phyloP scores from a whole-genome alignment of 2,113 vertebrate species.

The Nettapus auritus region DNA sequence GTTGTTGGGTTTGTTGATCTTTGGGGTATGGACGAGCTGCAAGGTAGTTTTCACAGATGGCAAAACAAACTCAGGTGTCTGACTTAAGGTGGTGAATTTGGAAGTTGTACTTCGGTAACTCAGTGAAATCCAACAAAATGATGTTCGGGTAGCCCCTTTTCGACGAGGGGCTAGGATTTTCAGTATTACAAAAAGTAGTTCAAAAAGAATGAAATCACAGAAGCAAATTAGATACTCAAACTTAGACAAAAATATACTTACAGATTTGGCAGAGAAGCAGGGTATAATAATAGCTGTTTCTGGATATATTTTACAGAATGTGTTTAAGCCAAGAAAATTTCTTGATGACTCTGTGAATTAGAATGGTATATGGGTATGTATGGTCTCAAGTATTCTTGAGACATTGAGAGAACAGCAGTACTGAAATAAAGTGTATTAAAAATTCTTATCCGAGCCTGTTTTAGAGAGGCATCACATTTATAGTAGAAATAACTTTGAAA shows the following conservation, averaged over 20 bases:
- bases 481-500: not conserved
- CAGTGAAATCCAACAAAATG: not conserved
- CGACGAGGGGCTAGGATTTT: not conserved
- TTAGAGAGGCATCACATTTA: not conserved
- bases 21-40: slow-evolving; percentile 3
- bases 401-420: not conserved
- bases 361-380: not conserved
- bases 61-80: not conserved
- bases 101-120: not conserved
- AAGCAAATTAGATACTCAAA: not conserved
- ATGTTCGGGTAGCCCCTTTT: not conserved
- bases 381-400: not conserved
- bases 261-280: not conserved
- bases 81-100: not conserved
- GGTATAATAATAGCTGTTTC: not conserved
- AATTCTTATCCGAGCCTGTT: not conserved
- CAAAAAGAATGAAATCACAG: not conserved
- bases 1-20: slow-evolving; percentile 3
- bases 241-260: not conserved
- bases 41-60: not conserved
- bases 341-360: not conserved
- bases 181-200: not conserved
- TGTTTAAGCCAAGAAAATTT: not conserved
- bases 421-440: not conserved
- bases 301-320: not conserved